Evolutionary conservation across 1,140 invertebrate species (phyloP).

Genomic region (Listronotus oregonensis): DNA sequence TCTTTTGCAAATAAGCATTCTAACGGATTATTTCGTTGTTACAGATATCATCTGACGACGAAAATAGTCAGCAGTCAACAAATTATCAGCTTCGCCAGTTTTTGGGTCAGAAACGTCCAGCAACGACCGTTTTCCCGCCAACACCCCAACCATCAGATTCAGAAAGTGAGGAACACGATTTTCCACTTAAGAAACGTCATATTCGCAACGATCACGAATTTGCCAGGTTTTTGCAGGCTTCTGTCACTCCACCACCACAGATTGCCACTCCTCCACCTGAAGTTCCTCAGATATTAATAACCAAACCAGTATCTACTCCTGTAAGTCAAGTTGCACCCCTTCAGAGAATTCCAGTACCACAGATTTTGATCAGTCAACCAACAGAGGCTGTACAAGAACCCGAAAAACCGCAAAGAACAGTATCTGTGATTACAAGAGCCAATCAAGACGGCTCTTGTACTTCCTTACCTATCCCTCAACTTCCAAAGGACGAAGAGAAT

Average conservation of each 20-base stretch:
- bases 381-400: slow-evolving; percentile 47
- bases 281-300: slow-evolving; percentile 1
- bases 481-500: slow-evolving; percentile 61
- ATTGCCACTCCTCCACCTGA: slow-evolving; percentile 41
- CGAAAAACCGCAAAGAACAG: slow-evolving; percentile 54
- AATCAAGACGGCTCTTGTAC: slow-evolving; percentile 75
- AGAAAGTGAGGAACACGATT: slow-evolving; percentile 57
- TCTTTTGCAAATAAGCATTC: background rate
- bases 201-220: slow-evolving; percentile 57
- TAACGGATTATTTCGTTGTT: slow-evolving; percentile 37
- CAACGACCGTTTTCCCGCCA: slow-evolving; percentile 50
- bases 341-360: slow-evolving; percentile 22
- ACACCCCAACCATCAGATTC: slow-evolving; percentile 66
- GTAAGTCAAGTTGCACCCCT: background rate
- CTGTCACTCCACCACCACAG: slow-evolving; percentile 58
- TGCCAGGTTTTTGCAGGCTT: slow-evolving; percentile 51
- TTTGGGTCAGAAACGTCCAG: slow-evolving; percentile 56
- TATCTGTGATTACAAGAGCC: slow-evolving; percentile 80
- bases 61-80: slow-evolving; percentile 36
- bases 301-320: background rate
- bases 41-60: slow-evolving; percentile 41
- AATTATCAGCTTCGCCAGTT: slow-evolving; percentile 35
- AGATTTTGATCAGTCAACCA: slow-evolving; percentile 27
- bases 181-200: slow-evolving; percentile 56
- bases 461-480: slow-evolving; percentile 54